Conservation (phyloP, 2,797 vertebrate genomes). For the Moxostoma hubbsi region DNA sequence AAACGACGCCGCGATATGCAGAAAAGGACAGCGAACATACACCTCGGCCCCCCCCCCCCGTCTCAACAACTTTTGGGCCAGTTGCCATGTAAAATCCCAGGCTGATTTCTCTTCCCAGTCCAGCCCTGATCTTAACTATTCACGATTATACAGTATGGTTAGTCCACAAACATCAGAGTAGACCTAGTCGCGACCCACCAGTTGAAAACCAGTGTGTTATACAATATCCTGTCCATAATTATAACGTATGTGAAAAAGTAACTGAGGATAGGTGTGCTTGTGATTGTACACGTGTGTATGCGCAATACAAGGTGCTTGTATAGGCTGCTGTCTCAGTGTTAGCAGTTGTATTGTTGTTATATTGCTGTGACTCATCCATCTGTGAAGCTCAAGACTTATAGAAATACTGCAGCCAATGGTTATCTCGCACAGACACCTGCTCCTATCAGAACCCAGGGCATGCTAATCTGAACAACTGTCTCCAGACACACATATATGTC, state of each 20-base stretch:
- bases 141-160: no score
- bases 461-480: neutral
- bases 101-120: no score
- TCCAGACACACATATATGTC: constrained; percentile 24
- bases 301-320: neutral
- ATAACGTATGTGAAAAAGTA: neutral
- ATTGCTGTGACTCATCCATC: constrained; percentile 38
- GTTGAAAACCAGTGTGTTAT: neutral
- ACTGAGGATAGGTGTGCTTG: neutral
- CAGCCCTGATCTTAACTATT: no score
- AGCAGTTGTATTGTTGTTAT: constrained; percentile 27
- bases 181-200: neutral
- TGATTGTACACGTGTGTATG: neutral
- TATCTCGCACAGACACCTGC: constrained; percentile 57
- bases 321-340: constrained; percentile 12
- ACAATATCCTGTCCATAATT: neutral
- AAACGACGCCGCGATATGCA: no score
- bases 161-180: neutral
- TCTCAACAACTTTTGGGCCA: no score
- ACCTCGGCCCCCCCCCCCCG: no score
- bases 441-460: constrained; percentile 16
- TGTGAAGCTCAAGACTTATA: constrained; percentile 35
- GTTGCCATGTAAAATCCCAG: no score
- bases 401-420: constrained; percentile 47
- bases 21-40: no score